Percentiles rank a stretch among this genome's conserved stretches.
These are phyloP conservation scores for Xyrichtys novacula DNA, from an alignment of 2,797 vertebrate species.

Conservation along the genomic window DNA sequence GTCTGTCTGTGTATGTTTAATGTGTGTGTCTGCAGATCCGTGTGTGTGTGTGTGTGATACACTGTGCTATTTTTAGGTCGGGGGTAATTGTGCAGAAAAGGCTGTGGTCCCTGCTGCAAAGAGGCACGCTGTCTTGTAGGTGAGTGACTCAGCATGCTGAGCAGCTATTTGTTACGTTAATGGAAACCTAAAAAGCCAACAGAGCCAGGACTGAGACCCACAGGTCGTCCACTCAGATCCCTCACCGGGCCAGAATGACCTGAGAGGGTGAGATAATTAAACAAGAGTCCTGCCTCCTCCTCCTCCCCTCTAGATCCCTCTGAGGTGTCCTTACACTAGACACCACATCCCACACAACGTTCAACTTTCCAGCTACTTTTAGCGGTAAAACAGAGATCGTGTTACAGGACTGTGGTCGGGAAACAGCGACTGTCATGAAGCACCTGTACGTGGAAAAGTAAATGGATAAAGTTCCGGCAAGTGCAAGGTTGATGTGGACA, in stretches of 20 bases:
- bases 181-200: constrained; percentile 37
- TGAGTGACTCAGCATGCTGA: constrained; percentile 43
- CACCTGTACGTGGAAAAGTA: too few species aligned
- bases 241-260: constrained; percentile 3
- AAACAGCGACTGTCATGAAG: too few species aligned
- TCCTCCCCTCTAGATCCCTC: constrained; percentile 20
- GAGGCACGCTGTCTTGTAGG: constrained; percentile 53
- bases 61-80: constrained; percentile 60
- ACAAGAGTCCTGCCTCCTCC: constrained; percentile 6
- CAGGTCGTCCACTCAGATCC: constrained; percentile 45
- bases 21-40: neutral
- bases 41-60: constrained; percentile 25
- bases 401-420: too few species aligned
- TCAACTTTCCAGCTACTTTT: too few species aligned
- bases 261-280: constrained; percentile 42
- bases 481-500: too few species aligned
- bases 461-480: too few species aligned
- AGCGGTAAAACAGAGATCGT: too few species aligned
- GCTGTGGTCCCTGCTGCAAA: constrained; percentile 56
- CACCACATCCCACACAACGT: constrained; percentile 2
- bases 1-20: constrained; percentile 11
- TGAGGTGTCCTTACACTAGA: constrained; percentile 3
- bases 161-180: constrained; percentile 52
- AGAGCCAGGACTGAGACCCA: constrained; percentile 19
- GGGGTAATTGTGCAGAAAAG: constrained; percentile 60